A percentile compares a stretch with the other conserved stretches of the same genome.
Evolutionary conservation across 2,888 invertebrate genomes (phyloP).

Genomic region (Epinotia brunnichana): DNA sequence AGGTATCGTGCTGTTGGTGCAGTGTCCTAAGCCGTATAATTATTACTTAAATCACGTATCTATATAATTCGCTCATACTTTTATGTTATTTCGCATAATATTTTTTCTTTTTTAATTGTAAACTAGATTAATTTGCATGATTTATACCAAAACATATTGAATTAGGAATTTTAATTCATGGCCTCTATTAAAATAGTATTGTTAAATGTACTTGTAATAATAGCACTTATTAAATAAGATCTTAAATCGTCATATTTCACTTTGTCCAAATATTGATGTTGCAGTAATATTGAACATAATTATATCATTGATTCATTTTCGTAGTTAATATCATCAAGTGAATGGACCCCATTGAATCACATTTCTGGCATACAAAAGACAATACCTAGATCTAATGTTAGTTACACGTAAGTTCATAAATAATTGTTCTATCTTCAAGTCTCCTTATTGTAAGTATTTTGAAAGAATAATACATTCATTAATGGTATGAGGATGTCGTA

Average conservation of each 20-base stretch:
- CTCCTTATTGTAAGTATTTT: slow-evolving; percentile 80
- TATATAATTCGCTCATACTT: slow-evolving; percentile 31
- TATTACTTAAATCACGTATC: slow-evolving; percentile 32
- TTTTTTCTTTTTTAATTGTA: slow-evolving; percentile 40
- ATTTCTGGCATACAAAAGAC: slow-evolving; percentile 83
- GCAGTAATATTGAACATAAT: slow-evolving; percentile 69
- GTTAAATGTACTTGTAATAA: slow-evolving; percentile 62
- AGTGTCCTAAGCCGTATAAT: slow-evolving; percentile 54
- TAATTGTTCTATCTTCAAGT: slow-evolving; percentile 83
- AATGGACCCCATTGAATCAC: slow-evolving; percentile 74
- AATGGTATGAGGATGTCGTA: slow-evolving; percentile 67
- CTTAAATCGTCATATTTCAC: slow-evolving; percentile 63
- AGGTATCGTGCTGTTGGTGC: slow-evolving; percentile 71
- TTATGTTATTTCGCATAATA: slow-evolving; percentile 42
- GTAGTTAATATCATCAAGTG: slow-evolving; percentile 58
- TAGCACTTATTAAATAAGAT: slow-evolving; percentile 68
- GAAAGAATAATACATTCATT: slow-evolving; percentile 72
- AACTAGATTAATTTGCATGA: slow-evolving; percentile 51
- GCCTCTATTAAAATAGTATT: slow-evolving; percentile 67
- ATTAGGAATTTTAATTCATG: slow-evolving; percentile 64
- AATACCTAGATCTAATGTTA: slow-evolving; percentile 85
- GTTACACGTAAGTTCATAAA: slow-evolving; percentile 81
- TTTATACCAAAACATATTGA: slow-evolving; percentile 65
- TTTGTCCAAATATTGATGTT: slow-evolving; percentile 68
- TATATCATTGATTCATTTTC: slow-evolving; percentile 55